Base-by-base conservation (phyloP, 1,140 invertebrate genomes). In the Venturia canescens region DNA sequence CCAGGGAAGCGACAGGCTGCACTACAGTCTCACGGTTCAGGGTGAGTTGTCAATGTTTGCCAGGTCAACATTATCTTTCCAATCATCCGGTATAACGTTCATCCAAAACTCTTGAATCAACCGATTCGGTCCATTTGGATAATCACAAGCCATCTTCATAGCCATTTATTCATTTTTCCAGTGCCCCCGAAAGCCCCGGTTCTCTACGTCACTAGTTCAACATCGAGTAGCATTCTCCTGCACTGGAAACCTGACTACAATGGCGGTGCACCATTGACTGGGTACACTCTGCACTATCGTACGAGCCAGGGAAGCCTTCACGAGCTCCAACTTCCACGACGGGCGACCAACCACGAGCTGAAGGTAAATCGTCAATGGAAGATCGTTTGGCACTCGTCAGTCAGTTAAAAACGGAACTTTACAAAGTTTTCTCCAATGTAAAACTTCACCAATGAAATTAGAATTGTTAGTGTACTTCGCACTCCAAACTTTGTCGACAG, bases 161-260 rank as follows among this genome's bases (percentile, higher is more conserved):
- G 7, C 3, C 6, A 66, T 29, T 57, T 0, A 74, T 78, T 69
- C 48, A 81, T 82, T 79, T 44, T 44, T 44, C 13, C 83, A 94
- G 94, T 96, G 34, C 94, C 95, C 6, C 95, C 95, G 0, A 91
- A 91, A 38, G 93, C 95, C 2, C 95, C 95, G 0, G 91, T 94
- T n/a, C 89, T 96, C 0, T 95, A 95, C 83, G 94, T 96, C 0
- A 95, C 94, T 11, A 95, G 94, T 82, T 94, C 95, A 3, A 96
- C 95, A 0, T 95, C 94, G 23, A 94, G 93, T 80, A 95, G 95
- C 85, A 94, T 96, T 78, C 87, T 95, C 16, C 91, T 96, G 69
- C 94, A 96, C 83, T 95, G 95, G 95, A 95, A 95, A 90, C 86
- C 94, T 16, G 93, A 94, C n/a, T 93, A 94, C 79, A 94, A 93